Evolutionary conservation across 2,888 invertebrate species (phyloP).

Genomic region (Cataglyphis cursor): DNA sequence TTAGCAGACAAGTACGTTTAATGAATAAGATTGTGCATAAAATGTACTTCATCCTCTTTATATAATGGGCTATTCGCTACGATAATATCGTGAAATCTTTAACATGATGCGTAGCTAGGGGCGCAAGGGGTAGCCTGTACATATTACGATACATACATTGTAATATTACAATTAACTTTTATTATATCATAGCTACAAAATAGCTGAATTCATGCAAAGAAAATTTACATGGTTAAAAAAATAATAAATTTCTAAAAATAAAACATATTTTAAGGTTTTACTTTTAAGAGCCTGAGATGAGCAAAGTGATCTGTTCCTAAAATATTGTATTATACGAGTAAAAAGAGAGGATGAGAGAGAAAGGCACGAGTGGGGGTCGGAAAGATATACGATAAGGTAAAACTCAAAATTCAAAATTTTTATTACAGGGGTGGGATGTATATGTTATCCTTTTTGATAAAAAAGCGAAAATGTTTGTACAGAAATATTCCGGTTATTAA

Average conservation of each 20-base stretch:
- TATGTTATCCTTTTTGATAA: conserved; percentile 85
- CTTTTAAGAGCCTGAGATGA: conserved; percentile 79
- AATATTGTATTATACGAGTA: conserved; percentile 69
- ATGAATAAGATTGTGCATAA: conserved; percentile 67
- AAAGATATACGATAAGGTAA: conserved; percentile 54
- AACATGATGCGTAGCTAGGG: conserved; percentile 70
- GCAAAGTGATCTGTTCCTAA: conserved; percentile 84
- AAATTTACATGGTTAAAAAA: conserved; percentile 83
- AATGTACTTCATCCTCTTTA: conserved; percentile 67
- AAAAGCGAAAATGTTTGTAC: conserved; percentile 84
- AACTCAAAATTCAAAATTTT: conserved; percentile 86
- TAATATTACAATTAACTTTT: conserved; percentile 73
- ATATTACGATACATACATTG: conserved; percentile 77
- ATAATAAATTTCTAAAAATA: conserved; percentile 78
- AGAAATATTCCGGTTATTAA: conserved; percentile 87
- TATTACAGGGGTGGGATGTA: conserved; percentile 73
- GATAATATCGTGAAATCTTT: conserved; percentile 68
- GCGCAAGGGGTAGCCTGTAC: conserved; percentile 76
- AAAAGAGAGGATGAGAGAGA: conserved; percentile 52
- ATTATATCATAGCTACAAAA: conserved; percentile 83
- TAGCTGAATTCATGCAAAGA: conserved; percentile 84
- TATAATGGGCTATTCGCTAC: conserved; percentile 63
- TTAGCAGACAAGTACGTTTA: conserved; percentile 65
- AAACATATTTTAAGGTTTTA: conserved; percentile 82
- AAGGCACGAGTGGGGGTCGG: conserved; percentile 56